Conservation (phyloP, 2,888 invertebrate species). For the Hypercompe scribonia region DNA sequence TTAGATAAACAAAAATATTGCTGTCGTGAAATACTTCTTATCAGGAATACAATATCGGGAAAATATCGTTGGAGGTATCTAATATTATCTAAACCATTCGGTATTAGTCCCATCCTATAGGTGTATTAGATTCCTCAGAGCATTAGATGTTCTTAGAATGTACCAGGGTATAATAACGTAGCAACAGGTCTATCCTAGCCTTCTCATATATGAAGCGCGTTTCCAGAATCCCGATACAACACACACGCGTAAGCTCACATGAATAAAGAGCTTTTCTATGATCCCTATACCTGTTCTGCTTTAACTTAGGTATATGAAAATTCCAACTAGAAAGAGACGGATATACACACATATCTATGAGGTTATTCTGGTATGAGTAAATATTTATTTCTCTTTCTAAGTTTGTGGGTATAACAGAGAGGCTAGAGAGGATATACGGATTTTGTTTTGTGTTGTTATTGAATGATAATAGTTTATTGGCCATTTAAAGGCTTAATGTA, state of each 20-base stretch:
- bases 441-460: slow-evolving; percentile 12
- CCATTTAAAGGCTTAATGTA: not conserved
- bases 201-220: slow-evolving; percentile 68
- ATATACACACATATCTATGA: slow-evolving; percentile 54
- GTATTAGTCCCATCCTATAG: slow-evolving; percentile 21
- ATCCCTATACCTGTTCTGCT: slow-evolving; percentile 73
- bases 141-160: slow-evolving; percentile 87
- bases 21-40: not conserved
- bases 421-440: slow-evolving; percentile 17
- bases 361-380: slow-evolving; percentile 44
- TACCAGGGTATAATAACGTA: slow-evolving; percentile 76
- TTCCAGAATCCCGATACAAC: slow-evolving; percentile 64
- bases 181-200: slow-evolving; percentile 70
- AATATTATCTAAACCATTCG: slow-evolving; percentile 6
- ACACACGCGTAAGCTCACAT: slow-evolving; percentile 63
- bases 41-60: not conserved
- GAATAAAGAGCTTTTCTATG: slow-evolving; percentile 67
- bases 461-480: slow-evolving; percentile 13
- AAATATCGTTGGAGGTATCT: not conserved
- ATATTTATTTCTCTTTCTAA: slow-evolving; percentile 30
- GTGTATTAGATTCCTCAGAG: slow-evolving; percentile 71
- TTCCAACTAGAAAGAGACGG: slow-evolving; percentile 55
- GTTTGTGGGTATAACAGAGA: slow-evolving; percentile 25
- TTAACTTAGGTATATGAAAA: slow-evolving; percentile 31
- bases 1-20: not conserved